These are phyloP conservation scores for Taenioides sp. DNA, from an alignment of 2,797 vertebrate species.

Conservation along the genomic window DNA sequence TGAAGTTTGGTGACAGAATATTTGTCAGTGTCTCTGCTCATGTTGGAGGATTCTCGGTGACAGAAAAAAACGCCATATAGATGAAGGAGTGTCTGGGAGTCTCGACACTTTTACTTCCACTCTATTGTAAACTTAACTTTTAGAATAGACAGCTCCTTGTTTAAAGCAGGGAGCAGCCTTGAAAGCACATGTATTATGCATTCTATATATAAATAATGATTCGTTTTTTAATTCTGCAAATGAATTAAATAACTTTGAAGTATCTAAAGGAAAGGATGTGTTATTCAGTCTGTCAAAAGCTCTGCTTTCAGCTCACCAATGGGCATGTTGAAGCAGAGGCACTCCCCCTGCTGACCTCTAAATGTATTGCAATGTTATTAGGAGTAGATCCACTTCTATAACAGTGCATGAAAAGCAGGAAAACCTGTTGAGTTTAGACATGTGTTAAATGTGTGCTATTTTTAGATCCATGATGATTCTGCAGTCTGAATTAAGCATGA, in stretches of 20 bases:
- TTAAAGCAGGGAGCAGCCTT: conserved; percentile 12
- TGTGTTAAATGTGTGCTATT: conserved; percentile 27
- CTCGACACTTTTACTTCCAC: conserved; percentile 50
- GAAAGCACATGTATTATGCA: conserved; percentile 22
- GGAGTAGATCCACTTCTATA: conserved; percentile 32
- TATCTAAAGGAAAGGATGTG: conserved; percentile 44
- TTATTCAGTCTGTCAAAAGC: conserved; percentile 43
- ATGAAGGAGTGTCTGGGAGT: conserved; percentile 56
- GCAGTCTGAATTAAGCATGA: conserved; percentile 43
- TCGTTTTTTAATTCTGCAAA: conserved; percentile 28
- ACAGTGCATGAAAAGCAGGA: conserved; percentile 23
- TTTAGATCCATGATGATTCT: conserved; percentile 49
- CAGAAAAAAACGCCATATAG: conserved; percentile 57
- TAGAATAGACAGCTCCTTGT: conserved; percentile 38
- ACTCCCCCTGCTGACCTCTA: conserved; percentile 77
- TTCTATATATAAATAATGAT: conserved; percentile 22
- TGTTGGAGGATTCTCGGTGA: conserved; percentile 57
- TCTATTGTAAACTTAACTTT: conserved; percentile 57
- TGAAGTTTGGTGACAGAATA: conserved; percentile 64
- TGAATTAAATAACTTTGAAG: conserved; percentile 59
- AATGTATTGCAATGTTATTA: conserved; percentile 17
- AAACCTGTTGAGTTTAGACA: conserved; percentile 30
- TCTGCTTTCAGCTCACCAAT: conserved; percentile 33
- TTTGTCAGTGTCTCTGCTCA: conserved; percentile 65
- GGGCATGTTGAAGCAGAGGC: conserved; percentile 53